Conservation (phyloP, 2,797 vertebrate species). For the Anguilla marmorata region DNA sequence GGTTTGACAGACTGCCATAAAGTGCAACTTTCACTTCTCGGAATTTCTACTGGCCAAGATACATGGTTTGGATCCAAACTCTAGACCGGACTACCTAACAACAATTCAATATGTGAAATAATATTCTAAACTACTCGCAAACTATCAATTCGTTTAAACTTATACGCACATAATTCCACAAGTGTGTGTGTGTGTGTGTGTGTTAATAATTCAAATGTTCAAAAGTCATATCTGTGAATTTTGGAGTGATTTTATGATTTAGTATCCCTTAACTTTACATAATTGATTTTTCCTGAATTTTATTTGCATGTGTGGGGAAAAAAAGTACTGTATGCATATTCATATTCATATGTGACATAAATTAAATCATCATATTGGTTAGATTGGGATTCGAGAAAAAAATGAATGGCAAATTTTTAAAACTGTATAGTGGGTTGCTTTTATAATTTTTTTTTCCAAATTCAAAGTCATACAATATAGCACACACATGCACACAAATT, state of each 20-base stretch:
- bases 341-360: not conserved
- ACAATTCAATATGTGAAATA: not conserved
- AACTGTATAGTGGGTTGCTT: not conserved
- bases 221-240: not conserved
- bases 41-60: not conserved
- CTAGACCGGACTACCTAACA: not conserved
- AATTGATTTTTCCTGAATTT: not conserved
- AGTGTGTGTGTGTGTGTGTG: not conserved
- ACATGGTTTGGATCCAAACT: not conserved
- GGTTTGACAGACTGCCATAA: slow-evolving; percentile 2
- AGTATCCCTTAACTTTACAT: not conserved
- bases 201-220: not conserved
- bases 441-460: not conserved
- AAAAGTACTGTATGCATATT: not conserved
- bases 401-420: not conserved
- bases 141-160: not conserved
- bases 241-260: not conserved
- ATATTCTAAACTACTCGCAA: not conserved
- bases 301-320: not conserved
- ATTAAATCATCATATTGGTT: not conserved
- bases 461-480: not conserved
- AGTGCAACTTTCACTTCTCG: not conserved
- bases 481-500: not conserved
- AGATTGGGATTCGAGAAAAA: not conserved
- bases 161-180: not conserved